Percentiles rank a stretch among this genome's conserved stretches.
Evolutionary conservation across 2,113 vertebrate species (phyloP).

Genomic region (Aegypius monachus): DNA sequence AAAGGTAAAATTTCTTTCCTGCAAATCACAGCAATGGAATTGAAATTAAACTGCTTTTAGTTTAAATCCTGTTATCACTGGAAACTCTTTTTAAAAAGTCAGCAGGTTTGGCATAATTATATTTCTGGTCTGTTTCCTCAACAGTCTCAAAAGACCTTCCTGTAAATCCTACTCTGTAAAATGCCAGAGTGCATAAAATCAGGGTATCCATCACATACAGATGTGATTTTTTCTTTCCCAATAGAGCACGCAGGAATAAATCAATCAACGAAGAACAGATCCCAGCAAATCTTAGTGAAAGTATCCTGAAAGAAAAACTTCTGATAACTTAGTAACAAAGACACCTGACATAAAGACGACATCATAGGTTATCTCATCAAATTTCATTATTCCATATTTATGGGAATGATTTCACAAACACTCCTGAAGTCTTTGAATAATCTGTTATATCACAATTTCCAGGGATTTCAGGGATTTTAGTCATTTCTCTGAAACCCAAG

Average conservation of each 20-base stretch:
- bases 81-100: constrained; percentile 56
- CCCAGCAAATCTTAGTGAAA: not conserved
- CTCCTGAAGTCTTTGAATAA: not conserved
- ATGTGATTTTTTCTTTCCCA: not conserved
- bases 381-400: not conserved
- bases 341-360: not conserved
- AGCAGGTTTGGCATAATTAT: constrained; percentile 46
- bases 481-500: not conserved
- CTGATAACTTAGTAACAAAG: not conserved
- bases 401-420: not conserved
- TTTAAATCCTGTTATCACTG: constrained; percentile 55
- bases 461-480: not conserved
- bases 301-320: not conserved
- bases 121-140: constrained; percentile 64
- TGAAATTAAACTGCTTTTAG: constrained; percentile 26
- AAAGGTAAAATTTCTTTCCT: not conserved
- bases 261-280: not conserved
- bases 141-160: constrained; percentile 45
- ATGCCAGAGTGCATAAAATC: not conserved
- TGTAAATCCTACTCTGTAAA: constrained; percentile 24
- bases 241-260: not conserved
- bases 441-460: not conserved
- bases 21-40: constrained; percentile 11
- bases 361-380: not conserved
- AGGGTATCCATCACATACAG: not conserved